These are phyloP conservation scores for Cynodonichthys magdalenae DNA, from an alignment of 2,797 vertebrate genomes.

Conservation along the genomic window DNA sequence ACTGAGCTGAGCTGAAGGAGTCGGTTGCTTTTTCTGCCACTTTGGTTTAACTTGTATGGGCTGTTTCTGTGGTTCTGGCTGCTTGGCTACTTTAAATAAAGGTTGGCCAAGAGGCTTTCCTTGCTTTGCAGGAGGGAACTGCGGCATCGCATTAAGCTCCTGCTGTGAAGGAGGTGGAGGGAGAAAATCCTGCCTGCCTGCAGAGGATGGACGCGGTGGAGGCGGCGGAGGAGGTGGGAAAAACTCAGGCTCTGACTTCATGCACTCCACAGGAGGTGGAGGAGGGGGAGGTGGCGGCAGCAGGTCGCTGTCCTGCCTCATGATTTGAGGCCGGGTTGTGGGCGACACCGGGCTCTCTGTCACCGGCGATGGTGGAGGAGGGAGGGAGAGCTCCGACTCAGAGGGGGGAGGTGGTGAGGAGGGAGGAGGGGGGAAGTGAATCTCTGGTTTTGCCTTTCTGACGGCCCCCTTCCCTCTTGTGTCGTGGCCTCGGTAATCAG, in stretches of 20 bases:
- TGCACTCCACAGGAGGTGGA: slow-evolving; percentile 76
- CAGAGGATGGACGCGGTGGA: slow-evolving; percentile 59
- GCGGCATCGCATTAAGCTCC: slow-evolving; percentile 77
- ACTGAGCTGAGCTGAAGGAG: slow-evolving; percentile 52
- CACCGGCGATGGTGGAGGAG: slow-evolving; percentile 85
- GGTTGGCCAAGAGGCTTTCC: slow-evolving; percentile 67
- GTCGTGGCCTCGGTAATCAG: slow-evolving; percentile 58
- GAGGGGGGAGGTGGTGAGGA: slow-evolving; percentile 79
- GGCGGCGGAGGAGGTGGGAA: slow-evolving; percentile 73
- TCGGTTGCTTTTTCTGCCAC: slow-evolving; percentile 77
- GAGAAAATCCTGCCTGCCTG: slow-evolving; percentile 63
- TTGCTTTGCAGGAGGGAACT: slow-evolving; percentile 56
- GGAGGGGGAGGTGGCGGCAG: slow-evolving; percentile 83
- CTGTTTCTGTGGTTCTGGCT: slow-evolving; percentile 71
- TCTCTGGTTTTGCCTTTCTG: slow-evolving; percentile 80
- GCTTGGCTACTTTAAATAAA: slow-evolving; percentile 81
- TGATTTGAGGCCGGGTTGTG: slow-evolving; percentile 61
- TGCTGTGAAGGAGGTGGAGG: slow-evolving; percentile 82
- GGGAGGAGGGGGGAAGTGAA: slow-evolving; percentile 85
- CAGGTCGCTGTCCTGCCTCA: slow-evolving; percentile 81
- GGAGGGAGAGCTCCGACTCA: slow-evolving; percentile 87
- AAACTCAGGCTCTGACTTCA: slow-evolving; percentile 76
- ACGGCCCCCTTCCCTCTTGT: slow-evolving; percentile 65
- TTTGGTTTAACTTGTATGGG: slow-evolving; percentile 66
- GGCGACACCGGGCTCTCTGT: slow-evolving; percentile 61